Conservation (phyloP, 2,113 vertebrate genomes). For the Todiramphus chloris region DNA sequence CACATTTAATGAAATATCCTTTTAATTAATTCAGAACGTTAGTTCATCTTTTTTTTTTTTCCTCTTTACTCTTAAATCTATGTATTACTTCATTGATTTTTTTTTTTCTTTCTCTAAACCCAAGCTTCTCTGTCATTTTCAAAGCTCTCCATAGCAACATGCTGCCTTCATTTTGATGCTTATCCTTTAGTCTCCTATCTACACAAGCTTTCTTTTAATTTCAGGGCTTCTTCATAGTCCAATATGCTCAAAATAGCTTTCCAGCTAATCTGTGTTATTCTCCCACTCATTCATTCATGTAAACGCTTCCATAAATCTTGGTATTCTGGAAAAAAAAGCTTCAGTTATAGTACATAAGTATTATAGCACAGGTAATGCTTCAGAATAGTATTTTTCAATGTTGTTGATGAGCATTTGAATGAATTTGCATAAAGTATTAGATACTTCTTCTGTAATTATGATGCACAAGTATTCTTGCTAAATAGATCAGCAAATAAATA, state of each 20-base stretch:
- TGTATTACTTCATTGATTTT: background rate
- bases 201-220: background rate
- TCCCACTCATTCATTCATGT: background rate
- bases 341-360: background rate
- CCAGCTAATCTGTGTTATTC: accelerated
- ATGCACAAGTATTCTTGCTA: background rate
- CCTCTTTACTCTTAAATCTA: background rate
- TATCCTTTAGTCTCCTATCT: background rate
- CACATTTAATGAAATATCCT: background rate
- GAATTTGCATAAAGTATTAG: background rate
- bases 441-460: background rate
- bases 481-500: background rate
- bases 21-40: background rate
- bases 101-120: background rate
- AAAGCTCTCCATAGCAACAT: background rate
- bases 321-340: background rate
- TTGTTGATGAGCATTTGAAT: background rate
- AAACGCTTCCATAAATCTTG: background rate
- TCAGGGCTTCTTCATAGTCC: background rate
- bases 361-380: background rate
- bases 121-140: background rate
- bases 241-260: background rate
- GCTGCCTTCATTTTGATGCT: background rate
- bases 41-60: background rate
- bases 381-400: background rate